Percentiles rank a stretch among this genome's conserved stretches.
These are phyloP conservation scores for Mastomys coucha DNA, from an alignment of 2,113 vertebrate genomes.

Conservation along the genomic window DNA sequence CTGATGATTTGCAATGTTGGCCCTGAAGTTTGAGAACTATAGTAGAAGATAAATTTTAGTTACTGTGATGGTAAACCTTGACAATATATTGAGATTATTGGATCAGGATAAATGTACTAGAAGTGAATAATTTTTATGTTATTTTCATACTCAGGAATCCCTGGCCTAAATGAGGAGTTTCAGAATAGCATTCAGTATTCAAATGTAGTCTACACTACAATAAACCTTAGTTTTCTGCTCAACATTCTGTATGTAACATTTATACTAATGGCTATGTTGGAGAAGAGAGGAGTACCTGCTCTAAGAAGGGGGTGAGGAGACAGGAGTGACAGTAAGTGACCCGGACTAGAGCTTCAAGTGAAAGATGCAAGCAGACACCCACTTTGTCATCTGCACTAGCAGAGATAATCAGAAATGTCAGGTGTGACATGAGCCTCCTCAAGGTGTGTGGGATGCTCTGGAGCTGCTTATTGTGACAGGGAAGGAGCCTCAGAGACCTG, in stretches of 20 bases:
- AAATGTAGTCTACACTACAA: not conserved
- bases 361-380: not conserved
- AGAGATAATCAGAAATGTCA: too few species aligned
- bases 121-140: not conserved
- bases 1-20: not conserved
- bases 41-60: not conserved
- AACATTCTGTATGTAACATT: not conserved
- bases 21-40: not conserved
- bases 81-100: not conserved
- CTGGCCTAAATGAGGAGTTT: not conserved
- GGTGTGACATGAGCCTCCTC: not conserved
- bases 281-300: not conserved
- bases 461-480: not conserved
- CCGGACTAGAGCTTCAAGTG: not conserved
- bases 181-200: not conserved
- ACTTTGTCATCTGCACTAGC: not conserved
- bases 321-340: too few species aligned
- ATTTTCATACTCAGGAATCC: not conserved
- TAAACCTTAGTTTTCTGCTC: not conserved
- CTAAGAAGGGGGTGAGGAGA: not conserved
- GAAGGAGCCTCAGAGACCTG: not conserved
- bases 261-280: not conserved
- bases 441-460: not conserved
- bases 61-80: not conserved
- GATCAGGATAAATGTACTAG: not conserved